A percentile compares a stretch with the other conserved stretches of the same genome.
Conservation (phyloP, 2,888 invertebrate genomes). For the Bhutanitis thaidina region DNA sequence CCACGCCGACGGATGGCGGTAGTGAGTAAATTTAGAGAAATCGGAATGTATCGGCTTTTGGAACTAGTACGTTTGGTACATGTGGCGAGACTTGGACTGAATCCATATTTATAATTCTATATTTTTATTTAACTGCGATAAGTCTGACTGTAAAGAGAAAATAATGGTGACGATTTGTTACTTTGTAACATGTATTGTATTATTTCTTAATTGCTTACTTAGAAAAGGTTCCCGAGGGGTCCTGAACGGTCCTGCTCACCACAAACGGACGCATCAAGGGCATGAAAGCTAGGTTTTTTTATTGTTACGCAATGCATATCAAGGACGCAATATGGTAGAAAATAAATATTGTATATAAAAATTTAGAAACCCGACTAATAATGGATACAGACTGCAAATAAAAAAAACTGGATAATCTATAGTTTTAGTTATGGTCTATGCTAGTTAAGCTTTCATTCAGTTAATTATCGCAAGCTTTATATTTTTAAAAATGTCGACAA, state of each 20-base stretch:
- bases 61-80: conserved; percentile 29
- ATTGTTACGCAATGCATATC: conserved; percentile 81
- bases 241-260: conserved; percentile 40
- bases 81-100: conserved; percentile 49
- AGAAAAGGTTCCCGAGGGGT: conserved; percentile 48
- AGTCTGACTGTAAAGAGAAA: conserved; percentile 75
- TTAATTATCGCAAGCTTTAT: conserved; percentile 73
- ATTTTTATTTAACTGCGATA: conserved; percentile 76
- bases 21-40: conserved; percentile 28
- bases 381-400: conserved; percentile 72
- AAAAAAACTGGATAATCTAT: conserved; percentile 67
- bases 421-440: conserved; percentile 75
- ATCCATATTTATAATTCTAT: conserved; percentile 74
- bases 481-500: conserved; percentile 50
- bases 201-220: conserved; percentile 74
- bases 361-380: conserved; percentile 69
- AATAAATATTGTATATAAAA: conserved; percentile 78
- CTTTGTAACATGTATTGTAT: conserved; percentile 66
- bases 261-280: conserved; percentile 60
- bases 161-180: conserved; percentile 65
- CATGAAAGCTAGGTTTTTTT: conserved; percentile 77
- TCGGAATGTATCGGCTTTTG: conserved; percentile 27
- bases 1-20: conserved; percentile 23
- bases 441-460: conserved; percentile 74
- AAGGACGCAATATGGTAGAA: conserved; percentile 80